A percentile compares a stretch with the other conserved stretches of the same genome.
These are phyloP conservation scores for Zelleria hepariella DNA, from an alignment of 2,888 invertebrate species.

Conservation along the genomic window DNA sequence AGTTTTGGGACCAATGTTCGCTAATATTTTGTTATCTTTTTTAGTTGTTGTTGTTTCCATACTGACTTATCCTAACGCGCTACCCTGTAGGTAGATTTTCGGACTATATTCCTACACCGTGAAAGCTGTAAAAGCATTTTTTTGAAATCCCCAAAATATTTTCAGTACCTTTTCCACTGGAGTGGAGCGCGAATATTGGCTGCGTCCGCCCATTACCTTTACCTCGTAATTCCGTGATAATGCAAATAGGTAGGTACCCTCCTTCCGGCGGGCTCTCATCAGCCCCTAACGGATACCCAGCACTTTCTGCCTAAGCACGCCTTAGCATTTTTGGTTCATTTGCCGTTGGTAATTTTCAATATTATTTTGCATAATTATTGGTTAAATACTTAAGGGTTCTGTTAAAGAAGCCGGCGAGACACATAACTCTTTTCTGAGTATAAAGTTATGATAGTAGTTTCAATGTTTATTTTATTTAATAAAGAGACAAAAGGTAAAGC, in stretches of 20 bases:
- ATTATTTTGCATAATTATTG: not conserved
- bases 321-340: slow-evolving; percentile 4
- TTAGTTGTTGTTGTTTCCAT: too few relatives aligned
- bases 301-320: slow-evolving; percentile 1
- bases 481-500: too few relatives aligned
- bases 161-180: not conserved
- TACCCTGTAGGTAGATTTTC: too few relatives aligned
- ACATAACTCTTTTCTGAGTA: too few relatives aligned
- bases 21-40: too few relatives aligned
- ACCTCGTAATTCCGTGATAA: slow-evolving; percentile 51
- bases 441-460: too few relatives aligned
- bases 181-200: not conserved
- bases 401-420: not conserved
- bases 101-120: too few relatives aligned
- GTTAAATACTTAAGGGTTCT: not conserved
- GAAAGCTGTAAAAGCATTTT: not conserved
- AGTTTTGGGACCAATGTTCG: too few relatives aligned
- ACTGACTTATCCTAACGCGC: too few relatives aligned
- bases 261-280: slow-evolving; percentile 36
- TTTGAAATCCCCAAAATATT: not conserved
- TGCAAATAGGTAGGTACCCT: slow-evolving; percentile 39
- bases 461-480: too few relatives aligned
- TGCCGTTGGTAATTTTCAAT: not conserved
- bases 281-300: slow-evolving; percentile 46
- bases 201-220: slow-evolving; percentile 20